Conservation (phyloP, 2,888 invertebrate species). For the Autographa pulchrina region DNA sequence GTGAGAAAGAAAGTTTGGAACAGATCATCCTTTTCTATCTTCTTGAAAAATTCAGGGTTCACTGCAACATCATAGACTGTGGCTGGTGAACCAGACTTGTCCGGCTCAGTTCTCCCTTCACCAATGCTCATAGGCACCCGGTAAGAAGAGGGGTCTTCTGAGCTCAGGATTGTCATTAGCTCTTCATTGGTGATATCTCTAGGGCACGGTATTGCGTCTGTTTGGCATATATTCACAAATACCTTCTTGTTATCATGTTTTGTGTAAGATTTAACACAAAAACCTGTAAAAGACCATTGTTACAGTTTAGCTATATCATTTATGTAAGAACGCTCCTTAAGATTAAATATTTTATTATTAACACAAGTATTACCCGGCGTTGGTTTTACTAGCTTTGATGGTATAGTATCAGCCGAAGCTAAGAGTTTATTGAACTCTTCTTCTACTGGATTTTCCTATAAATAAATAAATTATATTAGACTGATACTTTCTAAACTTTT, state of each 20-base stretch:
- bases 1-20: conserved; percentile 95
- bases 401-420: conserved; percentile 82
- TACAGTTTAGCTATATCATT: neutral
- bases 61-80: conserved; percentile 96
- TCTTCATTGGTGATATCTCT: conserved; percentile 92
- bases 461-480: conserved; percentile 24
- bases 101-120: conserved; percentile 93
- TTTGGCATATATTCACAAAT: conserved; percentile 96
- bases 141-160: conserved; percentile 92
- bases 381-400: conserved; percentile 91
- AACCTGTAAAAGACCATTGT: conserved; percentile 86
- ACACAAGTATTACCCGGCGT: conserved; percentile 88
- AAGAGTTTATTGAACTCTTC: conserved; percentile 90
- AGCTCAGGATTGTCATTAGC: conserved; percentile 91
- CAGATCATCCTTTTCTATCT: conserved; percentile 91
- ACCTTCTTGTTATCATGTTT: conserved; percentile 91
- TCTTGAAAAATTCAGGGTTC: conserved; percentile 93
- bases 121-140: conserved; percentile 97
- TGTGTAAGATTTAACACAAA: conserved; percentile 94
- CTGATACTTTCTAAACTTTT: neutral
- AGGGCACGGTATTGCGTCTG: conserved; percentile 93
- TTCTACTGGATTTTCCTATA: conserved; percentile 88
- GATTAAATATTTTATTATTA: no score
- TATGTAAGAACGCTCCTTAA: neutral
- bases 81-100: conserved; percentile 93